Percentiles rank a stretch among this genome's conserved stretches.
Evolutionary conservation across 2,797 vertebrate species (phyloP).

Genomic region (Dipus sagitta): DNA sequence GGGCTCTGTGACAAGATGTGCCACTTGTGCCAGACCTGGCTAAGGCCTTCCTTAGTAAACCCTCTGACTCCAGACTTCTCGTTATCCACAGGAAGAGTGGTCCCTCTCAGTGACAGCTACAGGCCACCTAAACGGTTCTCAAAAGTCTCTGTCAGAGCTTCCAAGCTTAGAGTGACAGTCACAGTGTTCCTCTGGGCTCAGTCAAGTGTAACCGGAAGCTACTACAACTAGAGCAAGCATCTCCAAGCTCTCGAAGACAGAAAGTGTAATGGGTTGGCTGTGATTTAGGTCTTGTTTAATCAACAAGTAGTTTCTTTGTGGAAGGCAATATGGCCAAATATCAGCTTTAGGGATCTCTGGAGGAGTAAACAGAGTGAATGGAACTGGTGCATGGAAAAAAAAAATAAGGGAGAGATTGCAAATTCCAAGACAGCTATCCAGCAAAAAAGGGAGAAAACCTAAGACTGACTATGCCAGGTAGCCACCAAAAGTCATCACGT

Average conservation of each 20-base stretch:
- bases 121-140: neutral
- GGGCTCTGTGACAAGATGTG: neutral
- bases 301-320: neutral
- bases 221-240: neutral
- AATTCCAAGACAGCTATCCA: neutral
- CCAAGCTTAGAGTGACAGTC: neutral
- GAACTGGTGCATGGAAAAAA: neutral
- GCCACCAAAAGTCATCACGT: neutral
- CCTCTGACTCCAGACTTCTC: neutral
- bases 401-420: neutral
- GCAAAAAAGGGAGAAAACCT: neutral
- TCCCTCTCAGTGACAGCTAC: neutral
- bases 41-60: neutral
- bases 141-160: neutral
- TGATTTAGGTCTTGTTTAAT: neutral
- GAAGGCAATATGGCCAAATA: neutral
- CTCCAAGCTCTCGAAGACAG: neutral
- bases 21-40: too few species aligned
- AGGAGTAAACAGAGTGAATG: neutral
- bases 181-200: neutral
- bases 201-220: neutral
- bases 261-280: neutral
- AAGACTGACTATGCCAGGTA: neutral
- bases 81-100: neutral
- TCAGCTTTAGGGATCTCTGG: neutral